Conservation (phyloP, 2,888 invertebrate genomes). For the Cephus pygmeus region DNA sequence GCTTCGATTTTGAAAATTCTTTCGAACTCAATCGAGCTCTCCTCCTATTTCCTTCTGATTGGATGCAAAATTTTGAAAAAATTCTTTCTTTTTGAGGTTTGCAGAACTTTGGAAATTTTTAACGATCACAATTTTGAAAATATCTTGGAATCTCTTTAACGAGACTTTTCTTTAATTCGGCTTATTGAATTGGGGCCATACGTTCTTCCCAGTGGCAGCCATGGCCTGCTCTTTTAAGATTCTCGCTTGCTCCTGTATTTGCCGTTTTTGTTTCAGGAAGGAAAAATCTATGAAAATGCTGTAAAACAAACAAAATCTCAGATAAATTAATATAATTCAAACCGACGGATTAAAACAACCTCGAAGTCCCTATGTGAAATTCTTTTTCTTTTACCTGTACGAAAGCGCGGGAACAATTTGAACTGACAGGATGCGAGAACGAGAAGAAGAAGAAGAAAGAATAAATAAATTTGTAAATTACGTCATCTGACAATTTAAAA, state of each 20-base stretch:
- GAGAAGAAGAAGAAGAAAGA: too few relatives aligned
- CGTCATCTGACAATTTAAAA: too few relatives aligned
- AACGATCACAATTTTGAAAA: slow-evolving; percentile 4
- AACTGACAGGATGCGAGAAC: too few relatives aligned
- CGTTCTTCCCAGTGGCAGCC: slow-evolving; percentile 61
- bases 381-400: too few relatives aligned
- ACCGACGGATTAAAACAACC: too few relatives aligned
- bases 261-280: slow-evolving; percentile 81
- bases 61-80: too few relatives aligned
- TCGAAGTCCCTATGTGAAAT: too few relatives aligned
- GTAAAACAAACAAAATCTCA: slow-evolving; percentile 65
- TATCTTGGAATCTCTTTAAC: slow-evolving; percentile 10
- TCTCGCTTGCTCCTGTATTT: slow-evolving; percentile 73
- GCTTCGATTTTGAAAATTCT: background rate
- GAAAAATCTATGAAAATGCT: slow-evolving; percentile 88
- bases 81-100: too few relatives aligned
- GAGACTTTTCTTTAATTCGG: slow-evolving; percentile 46
- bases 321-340: slow-evolving; percentile 27
- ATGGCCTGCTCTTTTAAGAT: slow-evolving; percentile 65
- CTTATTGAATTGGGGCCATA: slow-evolving; percentile 65
- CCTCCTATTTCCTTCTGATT: background rate
- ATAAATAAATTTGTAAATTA: too few relatives aligned
- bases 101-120: background rate
- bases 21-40: background rate
- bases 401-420: too few relatives aligned